Conservation (phyloP, 2,113 vertebrate genomes). For the Corythaixoides concolor region DNA sequence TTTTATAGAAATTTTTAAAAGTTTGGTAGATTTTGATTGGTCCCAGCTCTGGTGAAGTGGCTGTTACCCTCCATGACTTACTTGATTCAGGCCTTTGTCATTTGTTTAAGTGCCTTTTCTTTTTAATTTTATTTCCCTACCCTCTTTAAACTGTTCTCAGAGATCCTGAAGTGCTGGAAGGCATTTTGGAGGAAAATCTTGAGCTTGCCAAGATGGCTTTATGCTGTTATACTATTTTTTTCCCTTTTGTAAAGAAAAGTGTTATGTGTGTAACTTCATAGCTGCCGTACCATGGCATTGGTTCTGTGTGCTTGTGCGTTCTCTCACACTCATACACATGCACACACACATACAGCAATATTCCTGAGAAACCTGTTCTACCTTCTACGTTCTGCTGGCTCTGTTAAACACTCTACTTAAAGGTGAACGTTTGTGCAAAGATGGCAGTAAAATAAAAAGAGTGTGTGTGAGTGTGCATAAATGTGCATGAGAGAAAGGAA, state of each 20-base stretch:
- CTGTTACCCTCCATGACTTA: slow-evolving; percentile 69
- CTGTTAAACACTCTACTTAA: not conserved
- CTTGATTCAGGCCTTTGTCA: slow-evolving; percentile 80
- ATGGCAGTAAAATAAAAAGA: slow-evolving; percentile 43
- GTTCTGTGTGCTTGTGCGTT: slow-evolving; percentile 51
- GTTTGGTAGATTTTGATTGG: slow-evolving; percentile 57
- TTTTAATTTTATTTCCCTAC: slow-evolving; percentile 12
- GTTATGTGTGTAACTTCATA: slow-evolving; percentile 37
- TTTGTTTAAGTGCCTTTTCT: slow-evolving; percentile 82
- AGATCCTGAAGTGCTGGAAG: slow-evolving; percentile 71
- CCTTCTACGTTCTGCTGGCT: not conserved
- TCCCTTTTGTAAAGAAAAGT: slow-evolving; percentile 57
- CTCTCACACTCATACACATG: not conserved
- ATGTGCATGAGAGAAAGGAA: slow-evolving; percentile 15
- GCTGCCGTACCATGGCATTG: slow-evolving; percentile 64
- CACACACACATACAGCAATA: not conserved
- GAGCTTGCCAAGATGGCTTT: slow-evolving; percentile 64
- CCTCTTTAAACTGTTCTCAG: slow-evolving; percentile 70
- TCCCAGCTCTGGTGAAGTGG: slow-evolving; percentile 69
- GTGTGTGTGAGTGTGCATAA: not conserved
- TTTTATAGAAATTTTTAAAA: slow-evolving; percentile 65
- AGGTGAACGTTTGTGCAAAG: not conserved
- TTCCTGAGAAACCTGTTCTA: not conserved
- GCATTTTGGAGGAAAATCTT: slow-evolving; percentile 72
- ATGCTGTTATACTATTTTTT: slow-evolving; percentile 66